Percentiles rank a stretch among this genome's conserved stretches.
Conservation (phyloP, 1,140 invertebrate species). For the Chironomus tepperi region DNA sequence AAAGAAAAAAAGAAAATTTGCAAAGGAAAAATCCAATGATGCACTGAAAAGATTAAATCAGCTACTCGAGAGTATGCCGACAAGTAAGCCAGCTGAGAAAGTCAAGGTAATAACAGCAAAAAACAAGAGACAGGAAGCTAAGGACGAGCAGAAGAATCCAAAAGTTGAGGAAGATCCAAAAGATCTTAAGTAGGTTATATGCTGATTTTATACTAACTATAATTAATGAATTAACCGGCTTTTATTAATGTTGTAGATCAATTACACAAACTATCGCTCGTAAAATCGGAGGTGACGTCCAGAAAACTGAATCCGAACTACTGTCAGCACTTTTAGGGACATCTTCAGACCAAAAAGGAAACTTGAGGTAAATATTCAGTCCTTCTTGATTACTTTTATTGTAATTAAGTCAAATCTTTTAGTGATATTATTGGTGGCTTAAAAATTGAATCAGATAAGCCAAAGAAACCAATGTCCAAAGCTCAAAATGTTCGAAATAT, state of each 20-base stretch:
- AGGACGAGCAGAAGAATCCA: neutral
- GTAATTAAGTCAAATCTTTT: too few species aligned
- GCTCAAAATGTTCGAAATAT: neutral
- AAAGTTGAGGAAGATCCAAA: neutral
- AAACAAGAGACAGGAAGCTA: neutral
- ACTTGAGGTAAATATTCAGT: neutral
- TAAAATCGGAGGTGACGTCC: constrained; percentile 48
- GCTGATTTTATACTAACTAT: neutral
- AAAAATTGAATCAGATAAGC: constrained; percentile 4
- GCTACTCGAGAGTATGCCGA: neutral
- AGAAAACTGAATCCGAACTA: constrained; percentile 58
- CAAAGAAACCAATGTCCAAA: neutral
- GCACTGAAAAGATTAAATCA: neutral
- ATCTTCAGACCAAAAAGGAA: constrained; percentile 33
- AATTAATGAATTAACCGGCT: neutral
- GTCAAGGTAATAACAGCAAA: neutral
- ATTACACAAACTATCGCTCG: neutral
- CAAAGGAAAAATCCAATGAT: neutral
- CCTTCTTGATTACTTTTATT: too few species aligned
- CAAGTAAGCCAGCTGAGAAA: neutral
- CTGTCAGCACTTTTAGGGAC: constrained; percentile 50
- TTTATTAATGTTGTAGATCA: neutral
- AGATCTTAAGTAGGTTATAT: constrained; percentile 16
- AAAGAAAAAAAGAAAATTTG: neutral
- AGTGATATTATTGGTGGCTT: neutral